Percentiles rank a stretch among this genome's conserved stretches.
Evolutionary conservation across 2,888 invertebrate species (phyloP).

Genomic region (Allygus modestus): DNA sequence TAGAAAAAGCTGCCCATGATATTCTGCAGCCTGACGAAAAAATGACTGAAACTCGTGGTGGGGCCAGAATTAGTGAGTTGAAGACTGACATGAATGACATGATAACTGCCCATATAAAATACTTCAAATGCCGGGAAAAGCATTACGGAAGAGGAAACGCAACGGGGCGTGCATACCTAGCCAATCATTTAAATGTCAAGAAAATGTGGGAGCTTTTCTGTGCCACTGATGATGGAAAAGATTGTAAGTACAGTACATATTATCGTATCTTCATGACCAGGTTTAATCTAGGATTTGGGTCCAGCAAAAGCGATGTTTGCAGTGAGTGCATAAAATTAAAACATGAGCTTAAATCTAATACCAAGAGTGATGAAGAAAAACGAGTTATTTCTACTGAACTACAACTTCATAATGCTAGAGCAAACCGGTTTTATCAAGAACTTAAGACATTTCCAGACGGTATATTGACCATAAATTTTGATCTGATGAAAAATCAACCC

Average conservation of each 20-base stretch:
- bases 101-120: conserved; percentile 13
- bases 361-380: conserved; percentile 25
- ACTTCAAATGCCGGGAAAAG: neutral
- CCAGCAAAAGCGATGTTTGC: conserved; percentile 8
- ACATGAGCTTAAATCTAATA: conserved; percentile 22
- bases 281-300: conserved; percentile 18
- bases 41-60: conserved; percentile 5
- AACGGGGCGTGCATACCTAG: conserved; percentile 10
- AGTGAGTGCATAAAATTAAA: conserved; percentile 21
- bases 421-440: conserved; percentile 13
- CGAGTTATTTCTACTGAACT: neutral
- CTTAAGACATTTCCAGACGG: conserved; percentile 13
- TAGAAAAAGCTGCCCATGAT: conserved; percentile 22
- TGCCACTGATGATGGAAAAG: conserved; percentile 17
- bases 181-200: conserved; percentile 12
- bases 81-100: conserved; percentile 8
- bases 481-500: conserved; percentile 21
- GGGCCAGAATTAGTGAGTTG: neutral
- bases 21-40: conserved; percentile 1
- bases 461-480: conserved; percentile 31
- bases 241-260: conserved; percentile 23
- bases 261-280: conserved; percentile 29
- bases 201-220: conserved; percentile 23
- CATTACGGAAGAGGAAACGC: conserved; percentile 10
- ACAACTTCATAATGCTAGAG: conserved; percentile 11